Evolutionary conservation across 2,888 invertebrate genomes (phyloP).

Genomic region (Agapostemon virescens): DNA sequence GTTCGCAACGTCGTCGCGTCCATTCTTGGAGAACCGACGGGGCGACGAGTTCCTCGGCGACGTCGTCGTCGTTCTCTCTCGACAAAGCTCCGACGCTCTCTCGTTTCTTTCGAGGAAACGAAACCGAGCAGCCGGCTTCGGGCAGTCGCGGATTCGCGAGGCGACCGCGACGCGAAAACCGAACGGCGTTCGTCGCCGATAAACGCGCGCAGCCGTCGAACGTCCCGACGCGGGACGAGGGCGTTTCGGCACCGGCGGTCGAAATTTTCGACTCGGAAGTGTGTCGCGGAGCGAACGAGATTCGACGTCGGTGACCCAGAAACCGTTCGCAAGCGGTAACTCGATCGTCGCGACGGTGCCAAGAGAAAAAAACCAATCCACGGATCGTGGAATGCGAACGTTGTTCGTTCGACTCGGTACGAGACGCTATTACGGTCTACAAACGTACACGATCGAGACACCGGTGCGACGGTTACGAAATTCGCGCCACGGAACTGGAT

Average conservation of each 20-base stretch:
- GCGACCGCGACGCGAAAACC: slow-evolving; percentile 15
- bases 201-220: neutral
- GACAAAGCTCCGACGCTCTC: slow-evolving; percentile 27
- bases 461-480: slow-evolving; percentile 12
- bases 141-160: neutral
- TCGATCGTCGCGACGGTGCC: slow-evolving; percentile 45
- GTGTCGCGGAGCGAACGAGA: slow-evolving; percentile 34
- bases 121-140: slow-evolving; percentile 38
- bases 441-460: neutral
- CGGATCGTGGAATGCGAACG: slow-evolving; percentile 51
- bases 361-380: slow-evolving; percentile 34
- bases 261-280: slow-evolving; percentile 14
- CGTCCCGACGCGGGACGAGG: neutral
- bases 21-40: neutral
- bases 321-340: slow-evolving; percentile 46
- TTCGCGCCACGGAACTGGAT: neutral
- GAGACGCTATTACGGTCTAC: slow-evolving; percentile 21
- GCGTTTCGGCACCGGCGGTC: neutral
- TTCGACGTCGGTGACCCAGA: slow-evolving; percentile 48
- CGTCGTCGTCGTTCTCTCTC: neutral
- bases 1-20: slow-evolving; percentile 7
- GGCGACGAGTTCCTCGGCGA: no score
- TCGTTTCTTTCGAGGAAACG: slow-evolving; percentile 44
- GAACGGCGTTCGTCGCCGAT: neutral
- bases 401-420: slow-evolving; percentile 42